These are phyloP conservation scores for Palythoa caribaeorum DNA, from an alignment of 92 coral and sea anemone species.

Conservation along the genomic window DNA sequence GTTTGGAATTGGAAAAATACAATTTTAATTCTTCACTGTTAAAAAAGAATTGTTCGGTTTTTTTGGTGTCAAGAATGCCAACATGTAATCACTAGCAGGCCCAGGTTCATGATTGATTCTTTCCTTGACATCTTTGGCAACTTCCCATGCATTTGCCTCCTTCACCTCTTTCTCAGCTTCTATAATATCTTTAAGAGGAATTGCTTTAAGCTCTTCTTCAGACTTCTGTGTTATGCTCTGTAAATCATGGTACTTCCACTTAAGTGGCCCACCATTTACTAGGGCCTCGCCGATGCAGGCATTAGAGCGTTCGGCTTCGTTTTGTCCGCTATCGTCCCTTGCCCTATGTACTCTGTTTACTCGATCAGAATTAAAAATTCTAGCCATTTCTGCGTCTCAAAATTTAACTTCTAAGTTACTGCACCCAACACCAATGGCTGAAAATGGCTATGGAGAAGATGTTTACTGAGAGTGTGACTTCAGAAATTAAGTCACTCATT, in stretches of 20 bases:
- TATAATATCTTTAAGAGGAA: too few species aligned
- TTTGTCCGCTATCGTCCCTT: slow-evolving; percentile 2
- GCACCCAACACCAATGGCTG: slow-evolving; percentile 63
- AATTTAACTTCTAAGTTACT: slow-evolving; percentile 45
- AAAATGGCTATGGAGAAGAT: too few species aligned
- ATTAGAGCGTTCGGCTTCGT: slow-evolving; percentile 61
- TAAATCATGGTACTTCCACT: slow-evolving; percentile 50
- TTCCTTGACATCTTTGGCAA: too few species aligned
- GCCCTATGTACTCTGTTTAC: slow-evolving; percentile 54
- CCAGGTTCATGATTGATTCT: too few species aligned
- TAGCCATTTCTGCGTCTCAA: slow-evolving; percentile 64
- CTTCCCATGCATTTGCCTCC: too few species aligned
- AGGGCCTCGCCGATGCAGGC: slow-evolving; percentile 9
- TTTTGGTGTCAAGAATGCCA: neutral
- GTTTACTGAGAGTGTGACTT: too few species aligned
- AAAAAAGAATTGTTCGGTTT: slow-evolving; percentile 52
- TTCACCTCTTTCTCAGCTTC: too few species aligned
- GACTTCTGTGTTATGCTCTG: neutral
- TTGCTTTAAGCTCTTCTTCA: too few species aligned
- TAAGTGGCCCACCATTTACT: slow-evolving; percentile 56
- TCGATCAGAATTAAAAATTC: slow-evolving; percentile 63
- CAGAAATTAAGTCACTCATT: too few species aligned
- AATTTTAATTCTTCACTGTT: slow-evolving; percentile 14
- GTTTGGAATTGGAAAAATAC: neutral
- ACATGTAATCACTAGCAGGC: too few species aligned